Evolutionary conservation across 2,888 invertebrate species (phyloP).

Genomic region (Bursaphelenchus okinawaensis): DNA sequence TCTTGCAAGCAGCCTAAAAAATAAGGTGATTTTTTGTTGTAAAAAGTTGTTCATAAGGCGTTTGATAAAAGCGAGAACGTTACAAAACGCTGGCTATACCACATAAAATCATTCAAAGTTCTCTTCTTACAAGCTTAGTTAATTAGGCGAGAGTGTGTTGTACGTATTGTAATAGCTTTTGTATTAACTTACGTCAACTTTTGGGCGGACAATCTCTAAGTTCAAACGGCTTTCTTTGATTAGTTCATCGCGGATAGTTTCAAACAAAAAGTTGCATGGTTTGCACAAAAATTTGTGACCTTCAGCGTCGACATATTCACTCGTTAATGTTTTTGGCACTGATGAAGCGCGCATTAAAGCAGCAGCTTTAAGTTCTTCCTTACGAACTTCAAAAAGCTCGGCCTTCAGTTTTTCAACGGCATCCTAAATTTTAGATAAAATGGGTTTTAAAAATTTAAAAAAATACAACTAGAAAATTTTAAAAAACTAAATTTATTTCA

Average conservation of each 20-base stretch:
- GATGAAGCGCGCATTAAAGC: background rate
- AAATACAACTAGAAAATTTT: too few species aligned
- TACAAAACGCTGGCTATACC: too few species aligned
- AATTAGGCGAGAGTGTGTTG: too few species aligned
- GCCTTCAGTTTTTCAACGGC: background rate
- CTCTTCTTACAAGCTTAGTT: too few species aligned
- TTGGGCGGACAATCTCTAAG: background rate
- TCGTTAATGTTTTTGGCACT: background rate
- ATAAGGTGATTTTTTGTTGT: background rate
- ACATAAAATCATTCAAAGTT: too few species aligned
- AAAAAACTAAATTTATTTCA: too few species aligned
- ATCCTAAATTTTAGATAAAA: background rate
- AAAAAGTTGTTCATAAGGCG: background rate
- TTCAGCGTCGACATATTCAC: background rate
- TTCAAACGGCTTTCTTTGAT: background rate
- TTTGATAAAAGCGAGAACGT: too few species aligned
- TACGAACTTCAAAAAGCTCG: background rate
- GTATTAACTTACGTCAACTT: background rate
- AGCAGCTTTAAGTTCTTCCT: background rate
- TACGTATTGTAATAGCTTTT: too few species aligned
- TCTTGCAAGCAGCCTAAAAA: background rate
- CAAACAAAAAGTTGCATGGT: background rate
- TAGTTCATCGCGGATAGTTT: background rate
- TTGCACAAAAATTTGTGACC: background rate
- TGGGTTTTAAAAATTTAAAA: too few species aligned